A percentile compares a stretch with the other conserved stretches of the same genome.
Conservation (phyloP, 1,140 invertebrate species). For the Bombus picipes region DNA sequence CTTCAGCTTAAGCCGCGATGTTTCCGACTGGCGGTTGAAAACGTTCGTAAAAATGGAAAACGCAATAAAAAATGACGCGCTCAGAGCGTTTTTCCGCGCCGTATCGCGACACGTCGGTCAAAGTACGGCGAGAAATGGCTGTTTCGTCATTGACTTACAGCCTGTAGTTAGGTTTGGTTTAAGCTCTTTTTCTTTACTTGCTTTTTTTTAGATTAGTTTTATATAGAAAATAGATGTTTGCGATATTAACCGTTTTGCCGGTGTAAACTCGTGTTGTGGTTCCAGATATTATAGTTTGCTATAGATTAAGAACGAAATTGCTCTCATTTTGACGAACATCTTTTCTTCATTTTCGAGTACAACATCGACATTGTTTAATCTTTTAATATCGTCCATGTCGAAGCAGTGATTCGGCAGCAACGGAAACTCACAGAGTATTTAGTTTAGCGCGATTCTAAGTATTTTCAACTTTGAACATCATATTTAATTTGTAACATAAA, state of each 20-base stretch:
- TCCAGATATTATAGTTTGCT: background rate
- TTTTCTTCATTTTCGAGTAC: no score
- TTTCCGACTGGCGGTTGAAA: slow-evolving; percentile 46
- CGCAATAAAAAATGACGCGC: slow-evolving; percentile 34
- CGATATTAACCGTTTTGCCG: background rate
- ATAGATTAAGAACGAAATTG: no score
- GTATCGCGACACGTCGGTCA: background rate
- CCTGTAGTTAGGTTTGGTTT: background rate
- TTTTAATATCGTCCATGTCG: background rate
- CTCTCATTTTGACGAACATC: no score
- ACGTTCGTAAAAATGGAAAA: slow-evolving; percentile 42
- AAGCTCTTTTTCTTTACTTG: background rate
- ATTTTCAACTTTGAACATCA: no score
- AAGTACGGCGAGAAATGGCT: background rate
- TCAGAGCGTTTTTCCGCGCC: background rate
- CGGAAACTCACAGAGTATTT: accelerated
- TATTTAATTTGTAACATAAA: no score
- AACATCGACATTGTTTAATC: background rate
- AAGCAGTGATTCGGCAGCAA: no score
- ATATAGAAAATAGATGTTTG: background rate
- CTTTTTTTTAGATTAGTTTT: background rate
- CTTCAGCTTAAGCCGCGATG: slow-evolving; percentile 55
- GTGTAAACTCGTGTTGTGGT: background rate
- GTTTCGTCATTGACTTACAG: background rate
- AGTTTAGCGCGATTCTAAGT: no score